phyloP scores from a whole-genome alignment of 2,888 invertebrate species.

The Acronicta alni region DNA sequence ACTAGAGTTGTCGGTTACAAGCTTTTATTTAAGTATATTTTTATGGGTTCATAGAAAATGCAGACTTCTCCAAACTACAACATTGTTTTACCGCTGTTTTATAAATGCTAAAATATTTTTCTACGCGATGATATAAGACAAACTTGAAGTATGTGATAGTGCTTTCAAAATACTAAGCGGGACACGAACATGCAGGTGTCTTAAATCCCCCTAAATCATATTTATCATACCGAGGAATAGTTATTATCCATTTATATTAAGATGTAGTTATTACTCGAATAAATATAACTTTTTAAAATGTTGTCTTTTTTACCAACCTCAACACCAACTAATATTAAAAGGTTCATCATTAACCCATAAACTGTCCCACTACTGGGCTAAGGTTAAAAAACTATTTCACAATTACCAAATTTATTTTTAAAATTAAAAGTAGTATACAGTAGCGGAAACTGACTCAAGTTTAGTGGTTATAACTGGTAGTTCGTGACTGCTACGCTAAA shows the following conservation, averaged over 20 bases:
- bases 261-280: slow-evolving; percentile 90
- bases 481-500: too few species aligned
- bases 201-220: slow-evolving; percentile 84
- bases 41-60: slow-evolving; percentile 57
- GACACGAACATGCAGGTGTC: slow-evolving; percentile 78
- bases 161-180: slow-evolving; percentile 70
- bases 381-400: too few species aligned
- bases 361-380: too few species aligned
- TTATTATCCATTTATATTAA: slow-evolving; percentile 88
- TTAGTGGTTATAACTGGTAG: too few species aligned
- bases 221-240: slow-evolving; percentile 88
- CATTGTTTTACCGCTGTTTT: slow-evolving; percentile 72
- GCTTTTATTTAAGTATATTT: slow-evolving; percentile 53
- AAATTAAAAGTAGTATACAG: too few species aligned
- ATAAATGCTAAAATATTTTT: slow-evolving; percentile 82
- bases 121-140: slow-evolving; percentile 75
- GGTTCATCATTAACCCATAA: too few species aligned
- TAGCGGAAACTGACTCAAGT: too few species aligned
- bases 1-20: slow-evolving; percentile 51
- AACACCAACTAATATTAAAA: too few species aligned
- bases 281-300: slow-evolving; percentile 88
- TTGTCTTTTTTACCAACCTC: slow-evolving; percentile 61
- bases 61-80: slow-evolving; percentile 72
- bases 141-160: slow-evolving; percentile 83
- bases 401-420: too few species aligned